phyloP scores from a whole-genome alignment of 2,888 invertebrate genomes.

The Byasa hedistus region DNA sequence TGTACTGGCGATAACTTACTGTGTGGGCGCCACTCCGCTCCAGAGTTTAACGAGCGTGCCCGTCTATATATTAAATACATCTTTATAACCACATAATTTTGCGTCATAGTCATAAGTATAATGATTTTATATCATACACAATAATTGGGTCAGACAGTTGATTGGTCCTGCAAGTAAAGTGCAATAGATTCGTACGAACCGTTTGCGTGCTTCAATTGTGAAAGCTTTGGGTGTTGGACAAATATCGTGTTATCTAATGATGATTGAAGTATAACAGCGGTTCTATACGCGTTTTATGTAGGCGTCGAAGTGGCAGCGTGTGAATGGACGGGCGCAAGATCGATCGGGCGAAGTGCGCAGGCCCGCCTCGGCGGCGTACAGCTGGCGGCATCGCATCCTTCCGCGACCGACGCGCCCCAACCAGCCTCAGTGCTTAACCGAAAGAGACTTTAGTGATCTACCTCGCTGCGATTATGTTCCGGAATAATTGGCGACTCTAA shows the following conservation, averaged over 20 bases:
- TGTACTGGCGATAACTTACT: constrained; percentile 56
- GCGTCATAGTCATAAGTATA: neutral
- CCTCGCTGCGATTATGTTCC: constrained; percentile 59
- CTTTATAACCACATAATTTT: constrained; percentile 24
- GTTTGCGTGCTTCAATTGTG: constrained; percentile 59
- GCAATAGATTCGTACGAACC: constrained; percentile 42
- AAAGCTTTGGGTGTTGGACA: constrained; percentile 52
- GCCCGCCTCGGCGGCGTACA: constrained; percentile 54
- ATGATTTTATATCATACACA: constrained; percentile 1
- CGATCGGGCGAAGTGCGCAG: constrained; percentile 75
- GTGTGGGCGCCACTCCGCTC: constrained; percentile 54
- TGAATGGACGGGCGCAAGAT: constrained; percentile 70
- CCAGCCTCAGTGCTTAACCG: constrained; percentile 55
- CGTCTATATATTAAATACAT: constrained; percentile 29
- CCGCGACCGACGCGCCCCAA: constrained; percentile 49
- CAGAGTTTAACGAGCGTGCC: constrained; percentile 31
- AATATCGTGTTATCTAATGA: constrained; percentile 73
- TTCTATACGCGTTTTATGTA: constrained; percentile 60
- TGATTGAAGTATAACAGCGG: constrained; percentile 69
- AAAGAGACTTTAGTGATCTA: constrained; percentile 57
- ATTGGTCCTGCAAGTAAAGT: constrained; percentile 14
- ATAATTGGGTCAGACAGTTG: constrained; percentile 5
- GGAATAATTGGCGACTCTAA: constrained; percentile 58
- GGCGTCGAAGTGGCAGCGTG: constrained; percentile 66
- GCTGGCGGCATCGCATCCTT: constrained; percentile 61